Evolutionary conservation across 1,140 invertebrate species (phyloP).

Genomic region (Dryas iulia): DNA sequence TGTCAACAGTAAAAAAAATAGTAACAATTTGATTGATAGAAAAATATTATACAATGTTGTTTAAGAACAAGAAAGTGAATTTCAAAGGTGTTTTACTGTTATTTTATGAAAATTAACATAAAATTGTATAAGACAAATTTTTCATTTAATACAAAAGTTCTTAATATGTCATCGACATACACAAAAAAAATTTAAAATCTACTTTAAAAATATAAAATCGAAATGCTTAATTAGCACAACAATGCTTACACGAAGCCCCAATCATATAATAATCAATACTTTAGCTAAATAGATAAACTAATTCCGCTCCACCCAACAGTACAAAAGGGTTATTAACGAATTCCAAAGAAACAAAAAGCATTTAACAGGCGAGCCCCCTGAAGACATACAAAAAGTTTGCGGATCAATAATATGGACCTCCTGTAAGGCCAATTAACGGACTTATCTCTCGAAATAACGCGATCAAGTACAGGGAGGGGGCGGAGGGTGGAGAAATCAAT

Average conservation of each 20-base stretch:
- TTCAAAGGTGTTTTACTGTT: too few species aligned
- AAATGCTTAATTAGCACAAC: not conserved
- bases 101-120: too few species aligned
- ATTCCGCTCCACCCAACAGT: conserved; percentile 15
- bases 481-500: conserved; percentile 68
- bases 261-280: not conserved
- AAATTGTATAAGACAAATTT: too few species aligned
- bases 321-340: conserved; percentile 39
- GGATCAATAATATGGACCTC: conserved; percentile 67
- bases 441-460: conserved; percentile 65
- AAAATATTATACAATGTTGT: too few species aligned
- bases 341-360: conserved; percentile 53
- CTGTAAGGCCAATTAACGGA: conserved; percentile 68
- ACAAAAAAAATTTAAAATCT: too few species aligned
- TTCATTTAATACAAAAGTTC: too few species aligned
- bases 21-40: too few species aligned
- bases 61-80: too few species aligned
- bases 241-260: not conserved
- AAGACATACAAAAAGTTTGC: conserved; percentile 66
- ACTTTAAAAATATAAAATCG: not conserved
- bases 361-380: conserved; percentile 48
- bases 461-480: conserved; percentile 51
- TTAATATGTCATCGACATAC: too few species aligned
- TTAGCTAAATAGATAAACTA: conserved; percentile 21
- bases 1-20: too few species aligned